phyloP scores from a whole-genome alignment of 2,113 vertebrate genomes.

The Lynx canadensis region DNA sequence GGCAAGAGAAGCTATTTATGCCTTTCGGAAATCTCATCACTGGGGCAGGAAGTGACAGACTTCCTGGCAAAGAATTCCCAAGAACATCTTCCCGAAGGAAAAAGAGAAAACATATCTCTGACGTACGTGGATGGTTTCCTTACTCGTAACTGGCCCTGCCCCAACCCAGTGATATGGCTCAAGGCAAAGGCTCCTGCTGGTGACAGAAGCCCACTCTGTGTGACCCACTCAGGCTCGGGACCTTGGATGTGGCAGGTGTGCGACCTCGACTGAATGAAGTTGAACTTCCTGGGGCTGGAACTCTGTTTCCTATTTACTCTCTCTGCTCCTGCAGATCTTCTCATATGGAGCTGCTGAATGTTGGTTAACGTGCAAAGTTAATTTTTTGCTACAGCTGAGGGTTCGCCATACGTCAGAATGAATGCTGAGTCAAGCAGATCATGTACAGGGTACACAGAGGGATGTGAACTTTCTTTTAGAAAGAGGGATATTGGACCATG shows the following conservation, averaged over 20 bases:
- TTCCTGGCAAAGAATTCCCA: conserved; percentile 62
- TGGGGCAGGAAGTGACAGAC: conserved; percentile 64
- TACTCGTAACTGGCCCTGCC: not conserved
- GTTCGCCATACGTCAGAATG: not conserved
- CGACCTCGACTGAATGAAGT: not conserved
- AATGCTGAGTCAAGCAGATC: not conserved
- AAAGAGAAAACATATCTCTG: conserved; percentile 17
- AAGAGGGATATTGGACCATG: not conserved
- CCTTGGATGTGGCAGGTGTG: not conserved
- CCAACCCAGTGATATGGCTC: not conserved
- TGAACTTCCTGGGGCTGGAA: conserved; percentile 44
- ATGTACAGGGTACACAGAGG: not conserved
- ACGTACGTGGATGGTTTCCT: not conserved
- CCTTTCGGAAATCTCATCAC: conserved; percentile 57
- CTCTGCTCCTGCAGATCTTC: not conserved
- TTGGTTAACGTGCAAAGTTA: not conserved
- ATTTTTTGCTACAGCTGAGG: not conserved
- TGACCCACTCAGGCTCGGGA: not conserved
- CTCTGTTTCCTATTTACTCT: conserved; percentile 29
- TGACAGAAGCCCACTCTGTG: not conserved
- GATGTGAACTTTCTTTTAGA: not conserved
- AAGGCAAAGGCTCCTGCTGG: not conserved
- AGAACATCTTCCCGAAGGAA: conserved; percentile 46
- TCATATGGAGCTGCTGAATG: not conserved
- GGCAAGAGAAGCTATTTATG: conserved; percentile 47